A percentile compares a stretch with the other conserved stretches of the same genome.
Evolutionary conservation across 2,797 vertebrate species (phyloP).

Genomic region (Synanceia verrucosa): DNA sequence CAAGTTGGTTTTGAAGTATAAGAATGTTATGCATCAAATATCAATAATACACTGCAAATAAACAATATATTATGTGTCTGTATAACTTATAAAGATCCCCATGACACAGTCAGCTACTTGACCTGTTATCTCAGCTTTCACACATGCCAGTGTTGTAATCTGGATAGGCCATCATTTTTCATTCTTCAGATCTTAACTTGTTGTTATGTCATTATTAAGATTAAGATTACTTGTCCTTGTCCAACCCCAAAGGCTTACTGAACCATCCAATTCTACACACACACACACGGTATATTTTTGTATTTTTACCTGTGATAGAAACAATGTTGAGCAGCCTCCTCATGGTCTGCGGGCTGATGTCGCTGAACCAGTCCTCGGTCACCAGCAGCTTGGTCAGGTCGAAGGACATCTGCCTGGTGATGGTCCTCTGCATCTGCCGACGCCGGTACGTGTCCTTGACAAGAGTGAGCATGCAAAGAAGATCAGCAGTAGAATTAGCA

Average conservation of each 20-base stretch:
- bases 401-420: slow-evolving; percentile 98
- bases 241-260: background rate
- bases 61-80: background rate
- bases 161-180: background rate
- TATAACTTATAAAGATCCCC: background rate
- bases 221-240: no score
- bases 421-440: slow-evolving; percentile 93
- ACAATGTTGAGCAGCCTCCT: slow-evolving; percentile 97
- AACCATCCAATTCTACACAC: background rate
- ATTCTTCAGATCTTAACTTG: background rate
- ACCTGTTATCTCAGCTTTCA: background rate
- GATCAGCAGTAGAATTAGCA: slow-evolving; percentile 14
- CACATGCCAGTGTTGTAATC: background rate
- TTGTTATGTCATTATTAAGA: background rate
- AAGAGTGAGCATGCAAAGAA: background rate
- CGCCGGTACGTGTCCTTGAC: slow-evolving; percentile 94
- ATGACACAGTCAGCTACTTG: background rate
- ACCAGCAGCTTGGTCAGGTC: slow-evolving; percentile 97
- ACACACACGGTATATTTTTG: no score
- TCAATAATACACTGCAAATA: background rate
- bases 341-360: slow-evolving; percentile 99
- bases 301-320: slow-evolving; percentile 95
- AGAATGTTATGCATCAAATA: background rate
- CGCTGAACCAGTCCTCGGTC: slow-evolving; percentile 99
- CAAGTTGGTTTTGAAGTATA: background rate